Conservation (phyloP, 2,888 invertebrate genomes). For the Stenodera caucasica region DNA sequence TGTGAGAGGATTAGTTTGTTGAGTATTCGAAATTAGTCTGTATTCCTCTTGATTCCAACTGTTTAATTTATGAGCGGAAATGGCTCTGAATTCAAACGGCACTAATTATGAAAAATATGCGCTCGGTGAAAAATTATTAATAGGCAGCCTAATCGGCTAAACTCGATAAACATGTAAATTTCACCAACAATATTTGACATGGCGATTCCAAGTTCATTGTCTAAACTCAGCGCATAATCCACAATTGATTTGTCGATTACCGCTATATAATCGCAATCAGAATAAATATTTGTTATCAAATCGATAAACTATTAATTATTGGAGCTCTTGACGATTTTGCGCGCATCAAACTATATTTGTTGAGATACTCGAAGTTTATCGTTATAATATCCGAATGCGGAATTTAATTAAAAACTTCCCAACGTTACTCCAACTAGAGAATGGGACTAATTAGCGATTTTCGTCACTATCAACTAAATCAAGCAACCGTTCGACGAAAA, state of each 20-base stretch:
- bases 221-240: background rate
- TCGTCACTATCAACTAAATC: background rate
- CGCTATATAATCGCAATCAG: no score
- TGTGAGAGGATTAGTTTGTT: background rate
- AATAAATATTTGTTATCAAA: no score
- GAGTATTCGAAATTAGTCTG: background rate
- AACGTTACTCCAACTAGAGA: background rate
- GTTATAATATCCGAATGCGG: background rate
- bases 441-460: background rate
- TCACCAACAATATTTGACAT: conserved; percentile 19
- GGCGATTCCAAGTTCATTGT: background rate
- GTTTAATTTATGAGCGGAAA: background rate
- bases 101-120: background rate
- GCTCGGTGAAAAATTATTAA: background rate
- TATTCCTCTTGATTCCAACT: background rate
- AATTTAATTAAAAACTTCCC: conserved; percentile 1
- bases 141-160: no score
- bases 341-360: no score
- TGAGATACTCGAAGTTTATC: background rate
- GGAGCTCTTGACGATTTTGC: no score
- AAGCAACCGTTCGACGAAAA: background rate
- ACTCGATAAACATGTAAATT: conserved; percentile 16
- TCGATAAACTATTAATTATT: no score
- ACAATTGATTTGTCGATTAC: no score
- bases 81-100: background rate